Evolutionary conservation across 1,140 invertebrate species (phyloP).

Genomic region (Scaptomyza montana): DNA sequence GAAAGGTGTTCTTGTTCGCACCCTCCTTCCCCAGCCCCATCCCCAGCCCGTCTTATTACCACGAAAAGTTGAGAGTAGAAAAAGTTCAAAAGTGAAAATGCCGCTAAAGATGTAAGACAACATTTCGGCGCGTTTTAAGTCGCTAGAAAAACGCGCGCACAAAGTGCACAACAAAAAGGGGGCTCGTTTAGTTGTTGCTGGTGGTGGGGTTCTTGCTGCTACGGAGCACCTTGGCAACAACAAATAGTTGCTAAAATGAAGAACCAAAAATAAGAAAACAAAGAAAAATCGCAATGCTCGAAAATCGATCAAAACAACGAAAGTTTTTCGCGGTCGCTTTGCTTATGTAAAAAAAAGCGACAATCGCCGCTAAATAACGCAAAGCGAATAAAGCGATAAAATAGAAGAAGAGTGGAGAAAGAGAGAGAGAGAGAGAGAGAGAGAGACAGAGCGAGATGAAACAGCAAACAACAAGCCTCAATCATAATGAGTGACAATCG

Average conservation of each 20-base stretch:
- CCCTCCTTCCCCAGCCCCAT: background rate
- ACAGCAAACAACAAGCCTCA: background rate
- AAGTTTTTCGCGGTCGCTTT: constrained; percentile 20
- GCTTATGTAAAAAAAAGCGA: constrained; percentile 57
- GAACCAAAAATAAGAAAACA: no score
- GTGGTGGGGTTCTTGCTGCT: background rate
- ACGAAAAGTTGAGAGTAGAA: constrained; percentile 4
- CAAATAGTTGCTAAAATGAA: constrained; percentile 26
- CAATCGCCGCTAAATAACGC: background rate
- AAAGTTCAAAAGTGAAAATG: constrained; percentile 71
- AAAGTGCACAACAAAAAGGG: constrained; percentile 44
- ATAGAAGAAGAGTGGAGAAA: background rate
- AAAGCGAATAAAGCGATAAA: background rate
- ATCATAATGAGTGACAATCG: constrained; percentile 44
- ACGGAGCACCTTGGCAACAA: constrained; percentile 22
- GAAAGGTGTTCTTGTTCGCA: constrained; percentile 8
- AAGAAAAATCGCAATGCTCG: constrained; percentile 12
- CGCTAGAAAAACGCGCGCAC: constrained; percentile 46
- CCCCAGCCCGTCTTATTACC: background rate
- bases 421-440: background rate
- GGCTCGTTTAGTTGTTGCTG: constrained; percentile 59
- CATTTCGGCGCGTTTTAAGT: constrained; percentile 21
- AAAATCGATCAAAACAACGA: constrained; percentile 15
- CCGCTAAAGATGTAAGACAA: constrained; percentile 27
- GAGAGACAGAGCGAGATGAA: no score